Conservation (phyloP, 2,113 vertebrate species). For the Machaerirhynchus nigripectus region DNA sequence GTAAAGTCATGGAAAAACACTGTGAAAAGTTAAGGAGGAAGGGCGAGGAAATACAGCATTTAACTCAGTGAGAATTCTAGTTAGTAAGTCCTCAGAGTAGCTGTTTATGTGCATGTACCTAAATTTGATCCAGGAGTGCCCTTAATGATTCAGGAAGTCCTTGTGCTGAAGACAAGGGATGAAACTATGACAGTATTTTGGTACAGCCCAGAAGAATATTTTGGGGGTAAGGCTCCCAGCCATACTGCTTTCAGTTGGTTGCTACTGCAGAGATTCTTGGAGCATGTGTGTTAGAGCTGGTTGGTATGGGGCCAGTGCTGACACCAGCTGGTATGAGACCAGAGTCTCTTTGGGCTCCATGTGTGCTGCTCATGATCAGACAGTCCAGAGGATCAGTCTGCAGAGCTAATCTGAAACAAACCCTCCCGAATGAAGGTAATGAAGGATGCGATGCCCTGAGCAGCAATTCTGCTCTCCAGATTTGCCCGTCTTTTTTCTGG, state of each 20-base stretch:
- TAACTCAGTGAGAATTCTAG: not conserved
- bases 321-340: not conserved
- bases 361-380: not conserved
- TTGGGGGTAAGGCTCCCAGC: not conserved
- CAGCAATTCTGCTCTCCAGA: not conserved
- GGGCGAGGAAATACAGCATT: not conserved
- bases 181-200: not conserved
- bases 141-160: not conserved
- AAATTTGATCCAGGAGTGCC: not conserved
- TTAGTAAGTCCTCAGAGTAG: not conserved
- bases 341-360: not conserved
- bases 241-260: not conserved
- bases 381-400: not conserved
- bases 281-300: not conserved
- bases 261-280: not conserved
- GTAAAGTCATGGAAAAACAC: not conserved
- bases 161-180: not conserved
- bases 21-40: not conserved
- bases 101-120: not conserved
- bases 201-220: not conserved
- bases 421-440: not conserved
- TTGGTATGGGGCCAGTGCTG: not conserved
- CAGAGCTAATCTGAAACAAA: not conserved
- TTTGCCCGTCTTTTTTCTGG: not conserved
- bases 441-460: not conserved